Conservation (phyloP, 2,888 invertebrate genomes). For the Colletes collaris region DNA sequence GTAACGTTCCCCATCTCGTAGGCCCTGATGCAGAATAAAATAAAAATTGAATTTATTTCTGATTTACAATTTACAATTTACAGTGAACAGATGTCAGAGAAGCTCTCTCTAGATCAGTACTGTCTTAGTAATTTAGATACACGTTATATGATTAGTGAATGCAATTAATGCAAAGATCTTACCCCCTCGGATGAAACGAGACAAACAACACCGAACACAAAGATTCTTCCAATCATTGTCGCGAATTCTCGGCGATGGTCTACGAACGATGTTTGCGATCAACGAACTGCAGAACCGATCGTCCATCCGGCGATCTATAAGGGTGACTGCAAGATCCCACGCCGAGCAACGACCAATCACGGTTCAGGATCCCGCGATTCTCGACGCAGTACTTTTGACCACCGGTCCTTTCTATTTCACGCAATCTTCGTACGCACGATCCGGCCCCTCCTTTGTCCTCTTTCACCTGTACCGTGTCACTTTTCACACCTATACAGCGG, state of each 20-base stretch:
- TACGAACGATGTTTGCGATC: slow-evolving; percentile 5
- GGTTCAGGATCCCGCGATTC: slow-evolving; percentile 5
- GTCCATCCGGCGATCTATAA: slow-evolving; percentile 54
- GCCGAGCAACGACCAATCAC: slow-evolving; percentile 46
- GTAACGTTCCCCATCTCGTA: no score
- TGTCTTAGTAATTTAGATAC: background rate
- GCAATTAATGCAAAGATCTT: background rate
- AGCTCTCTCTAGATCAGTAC: no score
- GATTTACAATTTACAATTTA: no score
- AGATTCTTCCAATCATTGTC: slow-evolving; percentile 25
- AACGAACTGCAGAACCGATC: slow-evolving; percentile 36
- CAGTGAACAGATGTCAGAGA: no score
- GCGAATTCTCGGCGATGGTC: background rate
- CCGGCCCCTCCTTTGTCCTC: slow-evolving; percentile 30
- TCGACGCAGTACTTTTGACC: slow-evolving; percentile 23
- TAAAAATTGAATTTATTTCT: no score
- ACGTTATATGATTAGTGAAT: background rate
- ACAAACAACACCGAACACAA: background rate
- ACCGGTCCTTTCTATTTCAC: slow-evolving; percentile 51
- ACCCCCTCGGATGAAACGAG: slow-evolving; percentile 9
- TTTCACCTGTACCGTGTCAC: slow-evolving; percentile 8
- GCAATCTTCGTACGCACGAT: slow-evolving; percentile 30
- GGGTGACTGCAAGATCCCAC: slow-evolving; percentile 48
- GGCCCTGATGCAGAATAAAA: no score
- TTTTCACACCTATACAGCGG: background rate